Evolutionary conservation across 1,140 invertebrate species (phyloP), one percentile per base, ranked within the genome.

Genomic region (Idris sp.): DNA sequence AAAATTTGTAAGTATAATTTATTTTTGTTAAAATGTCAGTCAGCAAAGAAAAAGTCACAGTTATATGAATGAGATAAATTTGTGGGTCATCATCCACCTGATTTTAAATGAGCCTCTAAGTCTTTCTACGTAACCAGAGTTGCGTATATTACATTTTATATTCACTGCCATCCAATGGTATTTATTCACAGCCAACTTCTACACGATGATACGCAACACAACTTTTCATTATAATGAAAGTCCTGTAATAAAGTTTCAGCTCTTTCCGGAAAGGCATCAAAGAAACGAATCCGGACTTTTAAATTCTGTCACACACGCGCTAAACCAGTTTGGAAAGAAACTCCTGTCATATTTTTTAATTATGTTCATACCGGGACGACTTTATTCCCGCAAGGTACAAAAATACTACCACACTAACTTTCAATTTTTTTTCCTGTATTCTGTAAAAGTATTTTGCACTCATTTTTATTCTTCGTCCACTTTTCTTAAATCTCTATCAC

Each of bases 51-150:
- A 53, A n/a, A n/a, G n/a, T n/a, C n/a, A n/a, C n/a, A n/a, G n/a
- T n/a, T n/a, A n/a, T n/a, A n/a, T n/a, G n/a, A n/a, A n/a, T n/a
- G n/a, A n/a, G n/a, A n/a, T n/a, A n/a, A n/a, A n/a, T n/a, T n/a
- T n/a, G n/a, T n/a, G n/a, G n/a, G n/a, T n/a, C n/a, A n/a, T n/a
- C n/a, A n/a, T n/a, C n/a, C n/a, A n/a, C n/a, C 61, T 71, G 61
- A 59, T 71, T 61, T 61, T 51, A 49, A 71, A 53, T 61, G 56
- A 71, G 38, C 25, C 54, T 71, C 46, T 18, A 26, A 38, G 54
- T 38, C 54, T 71, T 61, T 54, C 46, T 54, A 53, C 35, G 33
- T 15, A 33, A 13, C 28, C 46, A 61, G 49, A 51, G 33, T 43
- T 58, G 41, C 64, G 36, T 53, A 31, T 48, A 59, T 61, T 71